Evolutionary conservation across 37 sponge, comb jelly and placozoan species (phyloP).

Genomic region (Beroe ovata): DNA sequence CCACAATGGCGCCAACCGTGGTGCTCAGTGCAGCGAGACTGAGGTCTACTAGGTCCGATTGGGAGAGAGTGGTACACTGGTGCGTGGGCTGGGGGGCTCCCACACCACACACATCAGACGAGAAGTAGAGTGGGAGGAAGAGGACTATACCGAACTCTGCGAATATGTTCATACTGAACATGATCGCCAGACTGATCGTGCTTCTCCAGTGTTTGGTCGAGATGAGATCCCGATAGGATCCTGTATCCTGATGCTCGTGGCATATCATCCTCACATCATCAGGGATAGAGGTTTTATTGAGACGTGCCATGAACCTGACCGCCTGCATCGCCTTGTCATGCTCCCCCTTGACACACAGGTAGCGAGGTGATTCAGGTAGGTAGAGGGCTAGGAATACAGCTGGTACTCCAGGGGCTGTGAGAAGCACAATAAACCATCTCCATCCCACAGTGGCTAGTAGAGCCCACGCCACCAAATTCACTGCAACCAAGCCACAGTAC

Average conservation of each 20-base stretch:
- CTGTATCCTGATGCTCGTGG: background rate
- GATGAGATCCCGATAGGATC: background rate
- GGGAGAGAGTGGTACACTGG: background rate
- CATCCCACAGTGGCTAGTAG: background rate
- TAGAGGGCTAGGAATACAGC: background rate
- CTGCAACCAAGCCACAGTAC: background rate
- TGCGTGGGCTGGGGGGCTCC: background rate
- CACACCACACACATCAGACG: background rate
- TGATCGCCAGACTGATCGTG: background rate
- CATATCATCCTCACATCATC: background rate
- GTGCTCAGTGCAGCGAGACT: background rate
- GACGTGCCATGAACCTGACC: conserved; percentile 12
- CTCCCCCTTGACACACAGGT: background rate
- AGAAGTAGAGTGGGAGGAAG: background rate
- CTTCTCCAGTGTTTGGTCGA: background rate
- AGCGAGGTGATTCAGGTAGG: conserved; percentile 17
- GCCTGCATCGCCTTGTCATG: background rate
- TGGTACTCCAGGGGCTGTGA: background rate
- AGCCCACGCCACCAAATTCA: background rate
- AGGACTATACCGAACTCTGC: background rate
- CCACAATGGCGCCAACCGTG: background rate
- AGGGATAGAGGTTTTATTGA: background rate
- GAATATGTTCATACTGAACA: conserved; percentile 16
- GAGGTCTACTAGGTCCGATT: background rate
- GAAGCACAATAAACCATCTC: conserved; percentile 11